A percentile compares a stretch with the other conserved stretches of the same genome.
phyloP scores from a whole-genome alignment of 2,888 invertebrate species.

The Sialis lutaria region DNA sequence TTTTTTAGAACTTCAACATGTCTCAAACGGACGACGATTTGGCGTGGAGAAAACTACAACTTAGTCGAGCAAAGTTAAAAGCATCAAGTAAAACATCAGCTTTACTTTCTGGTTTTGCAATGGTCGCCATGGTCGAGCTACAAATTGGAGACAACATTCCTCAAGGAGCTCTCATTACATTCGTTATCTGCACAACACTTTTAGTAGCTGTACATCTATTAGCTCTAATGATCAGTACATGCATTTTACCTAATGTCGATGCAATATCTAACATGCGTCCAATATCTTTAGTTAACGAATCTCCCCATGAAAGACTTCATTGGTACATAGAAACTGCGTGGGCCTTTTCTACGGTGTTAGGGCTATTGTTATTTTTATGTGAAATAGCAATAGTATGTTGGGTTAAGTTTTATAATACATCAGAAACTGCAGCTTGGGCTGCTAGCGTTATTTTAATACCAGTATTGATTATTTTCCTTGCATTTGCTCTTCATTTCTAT shows the following conservation, averaged over 20 bases:
- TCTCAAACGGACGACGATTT: slow-evolving; percentile 59
- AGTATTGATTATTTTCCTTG: slow-evolving; percentile 77
- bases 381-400: slow-evolving; percentile 94
- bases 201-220: slow-evolving; percentile 95
- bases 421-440: slow-evolving; percentile 68
- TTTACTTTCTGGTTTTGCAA: slow-evolving; percentile 89
- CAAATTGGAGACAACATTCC: slow-evolving; percentile 62
- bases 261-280: slow-evolving; percentile 86
- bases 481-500: slow-evolving; percentile 93
- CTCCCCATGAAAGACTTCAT: slow-evolving; percentile 73
- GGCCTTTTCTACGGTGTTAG: slow-evolving; percentile 91
- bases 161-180: slow-evolving; percentile 67
- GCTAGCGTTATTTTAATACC: slow-evolving; percentile 86
- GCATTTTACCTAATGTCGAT: slow-evolving; percentile 96
- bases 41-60: slow-evolving; percentile 80
- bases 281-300: slow-evolving; percentile 70
- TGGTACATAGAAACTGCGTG: slow-evolving; percentile 96
- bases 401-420: slow-evolving; percentile 87
- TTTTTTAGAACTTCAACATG: slow-evolving; percentile 35
- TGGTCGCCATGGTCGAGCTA: slow-evolving; percentile 97
- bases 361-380: slow-evolving; percentile 79
- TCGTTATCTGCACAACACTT: slow-evolving; percentile 87
- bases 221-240: slow-evolving; percentile 97
- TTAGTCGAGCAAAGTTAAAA: slow-evolving; percentile 93
- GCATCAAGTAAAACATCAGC: slow-evolving; percentile 97